These are phyloP conservation scores for Sander lucioperca DNA, from an alignment of 2,113 vertebrate species.

Conservation along the genomic window DNA sequence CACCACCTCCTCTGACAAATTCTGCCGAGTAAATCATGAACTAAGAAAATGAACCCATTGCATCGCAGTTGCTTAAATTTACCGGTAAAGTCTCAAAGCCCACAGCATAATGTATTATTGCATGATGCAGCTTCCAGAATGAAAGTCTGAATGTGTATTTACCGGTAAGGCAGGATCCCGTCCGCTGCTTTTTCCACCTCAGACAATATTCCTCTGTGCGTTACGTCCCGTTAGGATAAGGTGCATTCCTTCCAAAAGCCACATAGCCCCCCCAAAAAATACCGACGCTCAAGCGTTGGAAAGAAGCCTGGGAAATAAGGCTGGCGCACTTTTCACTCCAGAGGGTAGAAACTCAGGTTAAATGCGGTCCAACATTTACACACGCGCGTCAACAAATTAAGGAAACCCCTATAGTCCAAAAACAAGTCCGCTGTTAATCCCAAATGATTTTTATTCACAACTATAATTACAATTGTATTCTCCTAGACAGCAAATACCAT, in stretches of 20 bases:
- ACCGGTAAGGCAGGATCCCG: slow-evolving; percentile 71
- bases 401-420: slow-evolving; percentile 83
- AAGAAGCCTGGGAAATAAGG: slow-evolving; percentile 63
- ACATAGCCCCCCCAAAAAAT: slow-evolving; percentile 41
- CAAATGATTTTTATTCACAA: slow-evolving; percentile 62
- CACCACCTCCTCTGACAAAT: neutral
- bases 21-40: slow-evolving; percentile 32
- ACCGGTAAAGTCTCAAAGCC: slow-evolving; percentile 32
- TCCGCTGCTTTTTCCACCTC: slow-evolving; percentile 59
- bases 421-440: slow-evolving; percentile 89
- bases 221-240: slow-evolving; percentile 72
- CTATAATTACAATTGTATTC: slow-evolving; percentile 43
- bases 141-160: slow-evolving; percentile 65
- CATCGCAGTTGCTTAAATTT: slow-evolving; percentile 26
- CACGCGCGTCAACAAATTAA: slow-evolving; percentile 78
- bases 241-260: slow-evolving; percentile 68
- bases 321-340: slow-evolving; percentile 73
- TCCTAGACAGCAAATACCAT: slow-evolving; percentile 84
- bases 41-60: slow-evolving; percentile 27
- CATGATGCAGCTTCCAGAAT: slow-evolving; percentile 27
- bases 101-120: neutral
- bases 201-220: slow-evolving; percentile 71
- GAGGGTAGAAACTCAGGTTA: slow-evolving; percentile 75
- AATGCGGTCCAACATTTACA: slow-evolving; percentile 86
- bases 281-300: slow-evolving; percentile 51